Evolutionary conservation across 2,113 vertebrate genomes (phyloP), one percentile per base, ranked within the genome.

Genomic region (Hirundichthys speculiger): DNA sequence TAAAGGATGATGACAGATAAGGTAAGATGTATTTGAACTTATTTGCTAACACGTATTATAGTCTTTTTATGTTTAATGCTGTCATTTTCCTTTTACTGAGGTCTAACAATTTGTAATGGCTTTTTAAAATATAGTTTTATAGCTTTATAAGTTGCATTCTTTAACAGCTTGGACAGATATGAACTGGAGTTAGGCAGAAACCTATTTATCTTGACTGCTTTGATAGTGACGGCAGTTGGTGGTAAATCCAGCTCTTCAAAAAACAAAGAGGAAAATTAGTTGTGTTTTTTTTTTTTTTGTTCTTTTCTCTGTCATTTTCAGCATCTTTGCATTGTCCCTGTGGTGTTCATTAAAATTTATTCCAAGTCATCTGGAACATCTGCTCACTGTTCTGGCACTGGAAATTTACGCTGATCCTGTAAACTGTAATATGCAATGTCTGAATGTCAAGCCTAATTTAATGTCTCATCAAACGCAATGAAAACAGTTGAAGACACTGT

Each of bases 281-380:
- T n/a, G 3, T 38, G 5, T 53, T 34, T 40, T 19, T 3, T 14
- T 20, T 20, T 45, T 45, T 19, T 45, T 18, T 16, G 3, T 18
- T 10, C n/a, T 45, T 16, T 7, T 18, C 24, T 18, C 21, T 22
- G 13, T 47, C 46, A 49, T 46, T 46, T 41, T 18, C 18, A 25
- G 43, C 24, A 56, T n/a, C 39, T 20, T 24, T 19, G 21, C 45
- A 42, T 2, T 5, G 54, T 86, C 89, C 77, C 91, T 68, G 46
- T 25, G 83, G 90, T 63, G 48, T 73, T 89, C 78, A 91, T 91
- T 90, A 89, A 86, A 82, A 56, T 69, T 3, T 43, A 34, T 75
- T 86, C 30, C 57, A 80, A 83, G 45, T 83, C 71, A 86, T 74
- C 55, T 69, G 64, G 61, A 85, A 84, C 82, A 62, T 75, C 63